Conservation (phyloP, 2,888 invertebrate genomes). For the Cephalotes varians region DNA sequence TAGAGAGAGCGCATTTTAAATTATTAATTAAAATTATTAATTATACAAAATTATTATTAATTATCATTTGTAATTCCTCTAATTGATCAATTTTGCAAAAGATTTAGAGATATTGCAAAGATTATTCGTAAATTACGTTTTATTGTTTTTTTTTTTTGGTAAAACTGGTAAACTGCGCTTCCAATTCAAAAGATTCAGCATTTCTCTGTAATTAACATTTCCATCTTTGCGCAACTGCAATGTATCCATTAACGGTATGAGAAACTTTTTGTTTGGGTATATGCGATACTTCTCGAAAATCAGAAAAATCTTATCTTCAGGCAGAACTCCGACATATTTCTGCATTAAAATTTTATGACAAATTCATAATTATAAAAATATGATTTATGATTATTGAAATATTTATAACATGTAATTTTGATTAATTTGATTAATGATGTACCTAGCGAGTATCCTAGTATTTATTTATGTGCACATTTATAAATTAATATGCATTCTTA, state of each 20-base stretch:
- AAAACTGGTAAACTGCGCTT: constrained; percentile 69
- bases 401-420: not conserved
- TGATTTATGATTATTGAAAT: not conserved
- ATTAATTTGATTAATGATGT: not conserved
- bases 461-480: not conserved
- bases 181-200: constrained; percentile 72
- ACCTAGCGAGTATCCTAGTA: not conserved
- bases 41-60: constrained; percentile 2
- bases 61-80: not conserved
- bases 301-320: constrained; percentile 59
- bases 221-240: constrained; percentile 59
- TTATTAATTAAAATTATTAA: constrained; percentile 7
- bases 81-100: not conserved
- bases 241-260: constrained; percentile 62
- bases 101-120: not conserved
- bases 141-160: constrained; percentile 65
- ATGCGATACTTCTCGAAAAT: constrained; percentile 57
- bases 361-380: not conserved
- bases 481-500: not conserved
- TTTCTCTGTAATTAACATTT: constrained; percentile 62
- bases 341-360: constrained; percentile 29
- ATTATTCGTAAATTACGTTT: constrained; percentile 39
- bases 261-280: constrained; percentile 42
- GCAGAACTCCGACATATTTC: constrained; percentile 47
- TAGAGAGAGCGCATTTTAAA: not conserved